These are phyloP conservation scores for Drosophila subobscura DNA, from an alignment of 1,140 invertebrate species.

Conservation along the genomic window DNA sequence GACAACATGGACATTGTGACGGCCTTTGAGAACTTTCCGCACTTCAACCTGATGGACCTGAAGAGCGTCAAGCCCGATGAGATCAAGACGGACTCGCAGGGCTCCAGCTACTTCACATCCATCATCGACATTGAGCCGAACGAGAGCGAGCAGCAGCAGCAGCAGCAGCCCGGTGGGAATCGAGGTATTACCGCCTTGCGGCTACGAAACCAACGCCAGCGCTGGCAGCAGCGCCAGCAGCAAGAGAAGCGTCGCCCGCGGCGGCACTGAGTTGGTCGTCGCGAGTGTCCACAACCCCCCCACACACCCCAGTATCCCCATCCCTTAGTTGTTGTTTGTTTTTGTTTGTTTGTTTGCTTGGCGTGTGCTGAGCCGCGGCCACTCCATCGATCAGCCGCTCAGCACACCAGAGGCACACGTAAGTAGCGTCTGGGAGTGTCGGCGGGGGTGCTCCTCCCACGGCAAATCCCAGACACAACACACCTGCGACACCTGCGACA, in stretches of 20 bases:
- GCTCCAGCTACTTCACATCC: slow-evolving; percentile 84
- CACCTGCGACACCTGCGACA: slow-evolving; percentile 46
- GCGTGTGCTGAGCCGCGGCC: slow-evolving; percentile 13
- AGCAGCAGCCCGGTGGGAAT: slow-evolving; percentile 40
- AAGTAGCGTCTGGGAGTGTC: slow-evolving; percentile 44
- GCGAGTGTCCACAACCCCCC: slow-evolving; percentile 15
- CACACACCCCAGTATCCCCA: no score
- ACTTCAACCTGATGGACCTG: slow-evolving; percentile 82
- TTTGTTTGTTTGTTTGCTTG: slow-evolving; percentile 10
- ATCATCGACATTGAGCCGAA: slow-evolving; percentile 84
- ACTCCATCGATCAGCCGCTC: slow-evolving; percentile 37
- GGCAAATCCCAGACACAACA: slow-evolving; percentile 22
- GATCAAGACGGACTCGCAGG: slow-evolving; percentile 84
- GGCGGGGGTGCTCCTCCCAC: neutral
- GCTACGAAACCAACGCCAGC: slow-evolving; percentile 60
- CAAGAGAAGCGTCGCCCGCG: slow-evolving; percentile 36
- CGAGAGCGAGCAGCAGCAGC: slow-evolving; percentile 47
- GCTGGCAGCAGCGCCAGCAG: slow-evolving; percentile 22
- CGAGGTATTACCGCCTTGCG: slow-evolving; percentile 72
- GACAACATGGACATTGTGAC: slow-evolving; percentile 86
- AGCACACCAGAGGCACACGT: slow-evolving; percentile 58
- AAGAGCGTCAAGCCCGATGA: slow-evolving; percentile 82
- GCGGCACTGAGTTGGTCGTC: slow-evolving; percentile 36
- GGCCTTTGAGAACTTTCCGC: slow-evolving; percentile 85
- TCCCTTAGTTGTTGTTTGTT: no score